Evolutionary conservation across 1,140 invertebrate genomes (phyloP), one percentile per base, ranked within the genome.

Genomic region (Panonychus citri): DNA sequence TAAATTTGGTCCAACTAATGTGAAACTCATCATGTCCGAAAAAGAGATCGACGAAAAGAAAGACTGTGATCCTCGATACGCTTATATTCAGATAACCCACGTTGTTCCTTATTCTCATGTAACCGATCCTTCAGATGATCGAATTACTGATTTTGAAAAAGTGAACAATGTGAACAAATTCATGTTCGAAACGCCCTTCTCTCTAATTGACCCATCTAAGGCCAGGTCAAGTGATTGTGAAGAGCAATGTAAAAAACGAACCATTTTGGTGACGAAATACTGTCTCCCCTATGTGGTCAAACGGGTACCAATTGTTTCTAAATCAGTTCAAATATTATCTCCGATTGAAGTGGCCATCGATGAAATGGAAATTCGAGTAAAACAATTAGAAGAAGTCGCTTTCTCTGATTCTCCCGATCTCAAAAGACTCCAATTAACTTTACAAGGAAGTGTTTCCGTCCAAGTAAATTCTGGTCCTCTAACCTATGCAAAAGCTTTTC

Each of bases 401-500:
- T 76, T 81, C 62, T 76, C 79, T 3, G 76, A 80, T 60, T 77
- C 81, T 19, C 79, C 80, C 0, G 87, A 93, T 71, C 75, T 83
- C 0, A 91, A 89, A 68, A 87, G 86, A 68, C 67, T 94, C 26
- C 87, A 94, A 68, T 73, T 94, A 4, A 78, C 81, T 61, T 72
- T 94, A 27, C 86, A 91, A 72, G 84, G 86, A 57, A 82, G 81
- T 66, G 81, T 93, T 57, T 87, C 84, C 66, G 85, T 89, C 12
- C 85, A 88, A 67, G 88, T 94, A 0, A 89, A 94, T 72, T 86
- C 86, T n/a, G 89, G 89, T 28, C 89, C 89, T 1, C 68, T 93
- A 49, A 86, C 86, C 3, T 94, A 93, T 70, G 88, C 88, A 1
- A 78, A 79, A 63, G 85, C 82, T 4, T 94, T 94, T 71, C 71